Percentiles rank a stretch among this genome's conserved stretches.
Evolutionary conservation across 1,140 invertebrate species (phyloP).

Genomic region (Pteromalus puparum): DNA sequence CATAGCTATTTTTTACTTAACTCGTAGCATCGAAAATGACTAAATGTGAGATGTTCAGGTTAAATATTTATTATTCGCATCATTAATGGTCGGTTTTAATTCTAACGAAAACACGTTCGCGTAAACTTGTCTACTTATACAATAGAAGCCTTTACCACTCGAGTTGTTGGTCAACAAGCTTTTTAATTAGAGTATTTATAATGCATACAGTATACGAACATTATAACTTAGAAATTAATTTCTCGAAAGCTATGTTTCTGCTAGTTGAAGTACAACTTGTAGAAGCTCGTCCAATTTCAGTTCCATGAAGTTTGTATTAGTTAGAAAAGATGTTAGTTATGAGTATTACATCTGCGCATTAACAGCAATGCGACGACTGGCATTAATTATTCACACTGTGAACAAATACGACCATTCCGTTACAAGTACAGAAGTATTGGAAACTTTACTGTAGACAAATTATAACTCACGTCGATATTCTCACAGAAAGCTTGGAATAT

Average conservation of each 20-base stretch:
- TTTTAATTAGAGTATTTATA: slow-evolving; percentile 30
- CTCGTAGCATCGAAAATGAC: no score
- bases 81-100: no score
- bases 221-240: slow-evolving; percentile 42
- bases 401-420: neutral
- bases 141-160: neutral
- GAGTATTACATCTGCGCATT: neutral
- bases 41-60: no score
- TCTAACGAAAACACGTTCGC: no score
- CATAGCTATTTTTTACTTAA: no score
- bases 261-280: slow-evolving; percentile 9
- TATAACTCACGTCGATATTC: no score
- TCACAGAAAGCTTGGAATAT: no score
- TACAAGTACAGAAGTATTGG: no score
- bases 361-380: neutral
- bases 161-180: neutral
- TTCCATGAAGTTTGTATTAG: slow-evolving; percentile 42
- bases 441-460: no score
- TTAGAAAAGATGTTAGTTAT: slow-evolving; percentile 25
- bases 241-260: slow-evolving; percentile 7
- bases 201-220: neutral
- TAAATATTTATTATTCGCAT: no score
- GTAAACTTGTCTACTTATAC: no score
- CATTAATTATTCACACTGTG: neutral
- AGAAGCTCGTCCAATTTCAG: slow-evolving; percentile 16